Evolutionary conservation across 2,797 vertebrate genomes (phyloP), one percentile per base, ranked within the genome.

Genomic region (Bovichtus diacanthus): DNA sequence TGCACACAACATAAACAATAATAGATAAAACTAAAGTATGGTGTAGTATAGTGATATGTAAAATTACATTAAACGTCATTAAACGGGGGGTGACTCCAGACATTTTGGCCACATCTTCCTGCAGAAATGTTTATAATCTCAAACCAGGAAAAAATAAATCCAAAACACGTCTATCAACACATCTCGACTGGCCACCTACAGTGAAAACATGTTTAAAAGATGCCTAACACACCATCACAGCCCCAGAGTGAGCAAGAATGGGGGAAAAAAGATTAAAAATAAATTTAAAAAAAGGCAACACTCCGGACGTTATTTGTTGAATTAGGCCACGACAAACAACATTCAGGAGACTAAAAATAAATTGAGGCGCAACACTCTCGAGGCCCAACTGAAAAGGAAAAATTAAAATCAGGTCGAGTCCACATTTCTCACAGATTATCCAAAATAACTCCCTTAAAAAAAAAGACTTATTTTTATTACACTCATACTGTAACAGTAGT

Each of bases 321-420:
- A 87, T 84, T 70, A 86, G 83, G 76, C 61, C 85, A 84, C 16
- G 3, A 23, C 58, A 70, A 29, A 78, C 61, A 81, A 76, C 73
- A 77, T 81, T 74, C 68, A 60, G 39, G 34, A 68, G 50, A 1
- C 74, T 58, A 74, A 70, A 87, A 87, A 80, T 82, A 85, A 85
- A 83, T 47, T 38, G 66, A 65, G 62, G 53, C 39, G 68, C 70
- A 49, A 74, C 15, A 34, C n/a, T 53, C 73, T 51, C 0, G 73
- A 73, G 21, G 67, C 58, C 60, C 19, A n/a, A n/a, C n/a, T n/a
- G n/a, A 50, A 82, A 72, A 62, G 67, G 75, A 78, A 81, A 81
- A 61, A 70, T 43, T 21, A 8, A 75, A 77, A 85, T 79, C 69
- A 82, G 85, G 78, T 77, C 80, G 65, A 23, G 25, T 73, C 73